Conservation (phyloP, 1,140 invertebrate genomes). For the Teleogryllus occipitalis region DNA sequence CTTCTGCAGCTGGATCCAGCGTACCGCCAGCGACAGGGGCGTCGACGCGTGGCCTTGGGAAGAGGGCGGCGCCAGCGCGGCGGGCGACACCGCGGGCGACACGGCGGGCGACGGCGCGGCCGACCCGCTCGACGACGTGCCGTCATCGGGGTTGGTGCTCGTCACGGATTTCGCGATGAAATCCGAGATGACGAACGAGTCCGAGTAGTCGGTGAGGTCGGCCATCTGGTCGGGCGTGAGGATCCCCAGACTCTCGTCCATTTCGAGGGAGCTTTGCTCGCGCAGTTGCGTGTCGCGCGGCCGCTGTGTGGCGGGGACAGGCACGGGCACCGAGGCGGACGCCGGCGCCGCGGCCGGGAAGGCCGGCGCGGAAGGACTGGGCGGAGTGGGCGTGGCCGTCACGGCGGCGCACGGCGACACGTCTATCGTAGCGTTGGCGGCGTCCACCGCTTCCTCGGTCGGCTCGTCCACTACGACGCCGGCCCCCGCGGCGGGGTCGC, state of each 20-base stretch:
- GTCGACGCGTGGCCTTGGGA: conserved; percentile 40
- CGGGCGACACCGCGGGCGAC: not conserved
- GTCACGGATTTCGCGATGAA: too few species aligned
- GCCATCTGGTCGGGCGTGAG: conserved; percentile 80
- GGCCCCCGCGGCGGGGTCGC: conserved; percentile 27
- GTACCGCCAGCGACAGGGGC: not conserved
- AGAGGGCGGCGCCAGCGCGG: conserved; percentile 30
- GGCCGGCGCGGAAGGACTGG: not conserved
- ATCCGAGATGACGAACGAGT: not conserved
- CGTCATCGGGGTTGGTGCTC: too few species aligned
- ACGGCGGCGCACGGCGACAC: not conserved
- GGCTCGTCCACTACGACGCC: not conserved
- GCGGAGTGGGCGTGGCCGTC: not conserved
- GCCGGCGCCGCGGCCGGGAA: not conserved
- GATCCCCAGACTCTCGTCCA: conserved; percentile 73
- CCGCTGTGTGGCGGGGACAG: conserved; percentile 19
- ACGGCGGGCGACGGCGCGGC: too few species aligned
- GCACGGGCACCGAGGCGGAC: conserved; percentile 35
- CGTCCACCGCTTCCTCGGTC: too few species aligned
- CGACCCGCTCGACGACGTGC: too few species aligned
- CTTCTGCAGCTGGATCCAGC: not conserved
- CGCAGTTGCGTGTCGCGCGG: conserved; percentile 38
- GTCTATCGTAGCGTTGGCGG: not conserved
- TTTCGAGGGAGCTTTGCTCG: conserved; percentile 65
- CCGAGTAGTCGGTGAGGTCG: conserved; percentile 42